Conservation (phyloP, 1,140 invertebrate genomes). For the Zaprionus ornatus region DNA sequence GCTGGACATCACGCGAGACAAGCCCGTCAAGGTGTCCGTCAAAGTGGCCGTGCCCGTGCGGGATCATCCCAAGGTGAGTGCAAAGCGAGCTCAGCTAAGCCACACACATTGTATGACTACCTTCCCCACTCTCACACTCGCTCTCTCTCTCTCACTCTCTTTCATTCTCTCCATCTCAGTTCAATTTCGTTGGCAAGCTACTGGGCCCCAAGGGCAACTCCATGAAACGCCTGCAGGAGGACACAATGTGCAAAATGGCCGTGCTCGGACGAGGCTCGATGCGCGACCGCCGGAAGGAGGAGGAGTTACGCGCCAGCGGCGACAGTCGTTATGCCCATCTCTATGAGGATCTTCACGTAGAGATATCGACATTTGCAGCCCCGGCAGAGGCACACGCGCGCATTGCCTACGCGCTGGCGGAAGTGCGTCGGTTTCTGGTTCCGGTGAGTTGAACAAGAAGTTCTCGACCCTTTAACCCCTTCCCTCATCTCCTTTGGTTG, state of each 20-base stretch:
- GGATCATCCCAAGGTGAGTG: slow-evolving; percentile 91
- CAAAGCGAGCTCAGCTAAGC: slow-evolving; percentile 50
- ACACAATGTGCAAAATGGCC: slow-evolving; percentile 97
- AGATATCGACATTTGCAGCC: slow-evolving; percentile 93
- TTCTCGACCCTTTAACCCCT: not conserved
- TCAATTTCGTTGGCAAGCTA: slow-evolving; percentile 96
- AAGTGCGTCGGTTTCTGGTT: slow-evolving; percentile 90
- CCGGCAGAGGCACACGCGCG: slow-evolving; percentile 95
- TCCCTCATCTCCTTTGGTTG: too few relatives aligned
- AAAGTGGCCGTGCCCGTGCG: slow-evolving; percentile 91
- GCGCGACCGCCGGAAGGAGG: slow-evolving; percentile 95
- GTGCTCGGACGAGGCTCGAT: slow-evolving; percentile 95
- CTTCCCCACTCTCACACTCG: not conserved
- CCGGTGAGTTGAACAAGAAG: slow-evolving; percentile 85
- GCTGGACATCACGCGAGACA: slow-evolving; percentile 93
- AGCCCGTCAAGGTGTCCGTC: slow-evolving; percentile 92
- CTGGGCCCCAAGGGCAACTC: slow-evolving; percentile 96
- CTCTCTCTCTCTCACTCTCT: slow-evolving; percentile 14
- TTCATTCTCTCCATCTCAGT: slow-evolving; percentile 85
- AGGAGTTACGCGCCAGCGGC: slow-evolving; percentile 91
- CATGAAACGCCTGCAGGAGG: slow-evolving; percentile 94
- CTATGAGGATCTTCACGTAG: slow-evolving; percentile 94
- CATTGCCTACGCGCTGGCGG: slow-evolving; percentile 92
- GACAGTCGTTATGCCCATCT: slow-evolving; percentile 96
- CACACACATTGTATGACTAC: not conserved